Percentiles rank a stretch among this genome's conserved stretches.
Conservation (phyloP, 2,888 invertebrate species). For the Pristionchus fissidentatus region DNA sequence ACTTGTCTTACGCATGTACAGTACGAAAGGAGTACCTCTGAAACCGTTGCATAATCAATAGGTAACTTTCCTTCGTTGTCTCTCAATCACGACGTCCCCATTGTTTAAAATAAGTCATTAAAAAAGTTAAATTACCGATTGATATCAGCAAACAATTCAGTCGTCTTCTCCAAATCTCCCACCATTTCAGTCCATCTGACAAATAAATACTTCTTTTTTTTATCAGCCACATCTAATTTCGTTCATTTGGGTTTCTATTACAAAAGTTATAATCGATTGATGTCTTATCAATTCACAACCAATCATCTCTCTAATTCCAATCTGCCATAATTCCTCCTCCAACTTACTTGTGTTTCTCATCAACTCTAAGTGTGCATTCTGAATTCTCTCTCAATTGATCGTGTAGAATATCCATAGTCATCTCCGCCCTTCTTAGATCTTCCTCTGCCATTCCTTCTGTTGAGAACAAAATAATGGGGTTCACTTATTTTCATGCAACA, state of each 20-base stretch:
- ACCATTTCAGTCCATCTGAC: slow-evolving; percentile 41
- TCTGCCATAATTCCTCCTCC: not conserved
- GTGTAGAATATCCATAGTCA: slow-evolving; percentile 29
- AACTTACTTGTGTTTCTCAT: slow-evolving; percentile 25
- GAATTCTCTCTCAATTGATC: slow-evolving; percentile 40
- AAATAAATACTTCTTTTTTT: not conserved
- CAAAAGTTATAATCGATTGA: too few species aligned
- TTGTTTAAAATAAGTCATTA: not conserved
- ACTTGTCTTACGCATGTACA: slow-evolving; percentile 49
- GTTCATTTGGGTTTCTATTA: too few species aligned
- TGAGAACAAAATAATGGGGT: too few species aligned
- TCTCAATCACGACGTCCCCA: too few species aligned
- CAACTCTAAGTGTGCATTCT: slow-evolving; percentile 36
- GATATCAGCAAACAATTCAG: slow-evolving; percentile 16
- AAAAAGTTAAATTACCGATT: too few species aligned
- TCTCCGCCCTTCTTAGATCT: slow-evolving; percentile 41
- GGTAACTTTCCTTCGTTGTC: too few species aligned
- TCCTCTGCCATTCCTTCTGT: slow-evolving; percentile 1
- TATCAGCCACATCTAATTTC: not conserved
- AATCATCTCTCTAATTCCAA: too few species aligned
- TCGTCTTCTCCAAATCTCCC: slow-evolving; percentile 46
- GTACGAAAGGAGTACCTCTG: slow-evolving; percentile 24
- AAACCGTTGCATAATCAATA: not conserved
- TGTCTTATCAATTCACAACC: too few species aligned
- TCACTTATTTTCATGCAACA: too few species aligned